phyloP scores from a whole-genome alignment of 2,888 invertebrate genomes.

The Lagria hirta region DNA sequence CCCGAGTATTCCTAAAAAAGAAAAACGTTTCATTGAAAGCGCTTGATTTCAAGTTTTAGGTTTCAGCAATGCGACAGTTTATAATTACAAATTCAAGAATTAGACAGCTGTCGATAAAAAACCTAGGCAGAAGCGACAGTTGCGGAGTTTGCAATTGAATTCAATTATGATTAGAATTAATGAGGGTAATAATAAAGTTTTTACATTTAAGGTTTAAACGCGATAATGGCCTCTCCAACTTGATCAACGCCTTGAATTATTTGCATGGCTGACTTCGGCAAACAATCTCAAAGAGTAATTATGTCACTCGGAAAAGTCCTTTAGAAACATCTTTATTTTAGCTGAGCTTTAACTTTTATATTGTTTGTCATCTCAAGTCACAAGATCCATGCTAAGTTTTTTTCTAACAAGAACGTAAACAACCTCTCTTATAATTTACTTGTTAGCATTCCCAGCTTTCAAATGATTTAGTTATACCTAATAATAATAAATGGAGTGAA shows the following conservation, averaged over 20 bases:
- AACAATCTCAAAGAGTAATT: constrained; percentile 44
- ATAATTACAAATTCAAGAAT: too few relatives aligned
- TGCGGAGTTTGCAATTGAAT: constrained; percentile 23
- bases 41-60: constrained; percentile 9
- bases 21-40: constrained; percentile 12
- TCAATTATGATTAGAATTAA: constrained; percentile 30
- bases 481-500: too few relatives aligned
- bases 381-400: too few relatives aligned
- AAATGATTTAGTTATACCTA: too few relatives aligned
- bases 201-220: constrained; percentile 31
- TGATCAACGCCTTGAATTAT: constrained; percentile 45
- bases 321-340: constrained; percentile 34
- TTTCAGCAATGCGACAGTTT: constrained; percentile 11
- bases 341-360: constrained; percentile 30
- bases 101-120: constrained; percentile 3
- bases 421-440: too few relatives aligned
- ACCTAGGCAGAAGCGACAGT: constrained; percentile 5
- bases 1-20: constrained; percentile 9
- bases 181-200: constrained; percentile 33
- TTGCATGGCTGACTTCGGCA: constrained; percentile 43
- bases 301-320: constrained; percentile 35
- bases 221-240: constrained; percentile 39
- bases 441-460: too few relatives aligned
- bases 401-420: neutral
- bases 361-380: constrained; percentile 32